A percentile compares a stretch with the other conserved stretches of the same genome.
These are phyloP conservation scores for Aspidiotus destructor DNA, from an alignment of 2,888 invertebrate genomes.

Conservation along the genomic window DNA sequence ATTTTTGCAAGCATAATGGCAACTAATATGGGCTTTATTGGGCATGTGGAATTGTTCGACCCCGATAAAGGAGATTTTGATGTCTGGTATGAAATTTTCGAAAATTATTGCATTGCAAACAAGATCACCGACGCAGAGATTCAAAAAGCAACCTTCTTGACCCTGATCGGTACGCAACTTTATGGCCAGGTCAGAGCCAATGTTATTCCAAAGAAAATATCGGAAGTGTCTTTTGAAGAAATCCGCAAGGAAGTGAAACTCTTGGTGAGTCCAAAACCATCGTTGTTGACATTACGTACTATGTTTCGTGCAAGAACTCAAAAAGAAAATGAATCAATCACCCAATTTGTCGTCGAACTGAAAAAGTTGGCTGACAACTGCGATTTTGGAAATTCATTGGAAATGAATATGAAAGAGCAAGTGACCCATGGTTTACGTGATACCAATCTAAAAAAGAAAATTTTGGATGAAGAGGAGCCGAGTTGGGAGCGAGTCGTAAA, in stretches of 20 bases:
- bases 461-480: constrained; percentile 12
- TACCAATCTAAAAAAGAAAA: constrained; percentile 12
- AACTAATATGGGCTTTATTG: neutral
- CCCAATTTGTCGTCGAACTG: constrained; percentile 8
- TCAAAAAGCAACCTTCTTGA: constrained; percentile 9
- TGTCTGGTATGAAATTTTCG: neutral
- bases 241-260: constrained; percentile 7
- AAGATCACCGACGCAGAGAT: neutral
- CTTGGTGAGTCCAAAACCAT: constrained; percentile 16
- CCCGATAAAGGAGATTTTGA: constrained; percentile 1
- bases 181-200: constrained; percentile 12
- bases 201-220: neutral
- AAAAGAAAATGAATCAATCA: constrained; percentile 11
- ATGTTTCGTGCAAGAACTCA: constrained; percentile 12
- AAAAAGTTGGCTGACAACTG: constrained; percentile 12
- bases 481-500: constrained; percentile 6
- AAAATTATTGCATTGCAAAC: neutral
- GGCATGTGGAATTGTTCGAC: neutral
- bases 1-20: too few relatives aligned
- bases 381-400: constrained; percentile 10
- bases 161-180: constrained; percentile 12
- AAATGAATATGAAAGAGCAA: constrained; percentile 6
- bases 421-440: constrained; percentile 5
- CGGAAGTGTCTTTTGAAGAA: neutral
- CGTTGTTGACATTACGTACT: neutral